Evolutionary conservation across 2,113 vertebrate genomes (phyloP).

Genomic region (human (Homo sapiens)): GRCh38 chr17:9209001-9209500

Average conservation of each 20-base stretch:
- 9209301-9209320: neutral
- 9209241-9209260: neutral
- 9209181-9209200: neutral
- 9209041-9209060: neutral
- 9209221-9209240: neutral
- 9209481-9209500: neutral
- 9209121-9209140: rapidly evolving
- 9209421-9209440: neutral
- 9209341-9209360: neutral
- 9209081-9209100: too few relatives aligned
- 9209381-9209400: neutral
- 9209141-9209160: rapidly evolving
- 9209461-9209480: neutral
- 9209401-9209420: neutral
- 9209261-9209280: neutral
- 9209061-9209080: neutral
- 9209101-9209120: too few relatives aligned
- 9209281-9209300: neutral
- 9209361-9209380: neutral
- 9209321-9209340: neutral
- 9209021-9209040: neutral
- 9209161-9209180: rapidly evolving
- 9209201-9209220: neutral
- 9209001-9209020: neutral
- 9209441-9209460: neutral